These are phyloP conservation scores for Aphaenogaster ashmeadi DNA, from an alignment of 1,140 invertebrate species.

Conservation along the genomic window DNA sequence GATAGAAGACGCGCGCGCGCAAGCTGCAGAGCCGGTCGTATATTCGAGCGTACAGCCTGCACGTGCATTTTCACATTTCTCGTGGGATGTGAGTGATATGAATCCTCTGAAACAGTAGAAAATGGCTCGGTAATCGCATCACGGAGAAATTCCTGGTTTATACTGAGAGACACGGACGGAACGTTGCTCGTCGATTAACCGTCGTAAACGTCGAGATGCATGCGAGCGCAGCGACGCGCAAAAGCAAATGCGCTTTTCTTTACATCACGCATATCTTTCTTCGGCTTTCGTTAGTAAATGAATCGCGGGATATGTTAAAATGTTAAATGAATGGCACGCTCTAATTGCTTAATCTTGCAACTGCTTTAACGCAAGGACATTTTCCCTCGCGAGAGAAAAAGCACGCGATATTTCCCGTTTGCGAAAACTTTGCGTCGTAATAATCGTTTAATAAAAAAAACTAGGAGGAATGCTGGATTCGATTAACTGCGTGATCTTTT, in stretches of 20 bases:
- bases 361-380: background rate
- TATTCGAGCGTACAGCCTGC: background rate
- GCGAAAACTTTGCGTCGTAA: background rate
- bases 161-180: slow-evolving; percentile 9
- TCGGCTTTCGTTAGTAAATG: slow-evolving; percentile 2
- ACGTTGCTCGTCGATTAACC: slow-evolving; percentile 8
- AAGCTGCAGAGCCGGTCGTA: slow-evolving; percentile 17
- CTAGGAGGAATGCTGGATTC: background rate
- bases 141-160: slow-evolving; percentile 27
- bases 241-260: slow-evolving; percentile 13
- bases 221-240: background rate
- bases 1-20: slow-evolving; percentile 10
- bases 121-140: slow-evolving; percentile 41
- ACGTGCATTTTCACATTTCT: slow-evolving; percentile 21
- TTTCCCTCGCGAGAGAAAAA: background rate
- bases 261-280: slow-evolving; percentile 1
- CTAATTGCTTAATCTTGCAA: slow-evolving; percentile 24
- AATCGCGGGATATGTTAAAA: slow-evolving; percentile 25
- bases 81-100: background rate
- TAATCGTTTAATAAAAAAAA: background rate
- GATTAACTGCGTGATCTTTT: slow-evolving; percentile 21
- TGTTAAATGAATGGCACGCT: slow-evolving; percentile 1
- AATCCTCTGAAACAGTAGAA: slow-evolving; percentile 30
- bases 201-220: slow-evolving; percentile 18
- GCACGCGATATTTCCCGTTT: background rate